Conservation (phyloP, 2,113 vertebrate species). For the Microcebus jonahi region DNA sequence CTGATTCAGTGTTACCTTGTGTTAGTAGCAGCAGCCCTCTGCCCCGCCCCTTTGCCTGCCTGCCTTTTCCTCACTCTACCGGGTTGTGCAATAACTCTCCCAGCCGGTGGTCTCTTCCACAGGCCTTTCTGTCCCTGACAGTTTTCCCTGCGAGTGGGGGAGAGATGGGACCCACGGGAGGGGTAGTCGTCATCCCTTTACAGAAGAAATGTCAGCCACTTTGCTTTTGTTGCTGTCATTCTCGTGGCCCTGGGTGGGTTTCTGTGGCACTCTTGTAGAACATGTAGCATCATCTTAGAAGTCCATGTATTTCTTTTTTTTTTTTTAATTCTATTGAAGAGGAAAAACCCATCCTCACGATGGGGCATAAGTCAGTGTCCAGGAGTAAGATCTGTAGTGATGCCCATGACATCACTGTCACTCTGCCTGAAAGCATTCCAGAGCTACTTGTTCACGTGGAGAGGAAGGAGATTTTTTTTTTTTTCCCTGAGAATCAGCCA, state of each 20-base stretch:
- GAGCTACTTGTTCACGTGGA: constrained; percentile 23
- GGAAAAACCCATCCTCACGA: constrained; percentile 40
- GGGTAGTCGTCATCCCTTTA: not conserved
- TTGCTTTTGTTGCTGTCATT: constrained; percentile 4
- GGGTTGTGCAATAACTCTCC: constrained; percentile 75
- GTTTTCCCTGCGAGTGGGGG: fast-evolving
- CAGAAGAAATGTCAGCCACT: not conserved
- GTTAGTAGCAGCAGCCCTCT: not conserved
- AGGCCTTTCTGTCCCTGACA: not conserved
- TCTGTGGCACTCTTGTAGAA: constrained; percentile 39
- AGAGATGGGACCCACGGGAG: not conserved
- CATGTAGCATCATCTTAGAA: constrained; percentile 51
- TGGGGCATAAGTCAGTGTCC: constrained; percentile 70
- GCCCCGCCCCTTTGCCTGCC: not conserved
- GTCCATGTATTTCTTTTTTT: not conserved
- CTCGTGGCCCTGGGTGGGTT: not conserved
- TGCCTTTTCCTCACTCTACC: constrained; percentile 37
- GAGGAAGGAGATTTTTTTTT: not conserved
- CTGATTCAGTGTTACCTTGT: not conserved
- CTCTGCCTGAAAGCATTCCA: not conserved
- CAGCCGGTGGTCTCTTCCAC: constrained; percentile 38
- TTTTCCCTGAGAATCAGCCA: not conserved
- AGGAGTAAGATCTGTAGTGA: constrained; percentile 38
- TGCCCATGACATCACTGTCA: not conserved
- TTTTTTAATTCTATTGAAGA: constrained; percentile 55